Percentiles rank a stretch among this genome's conserved stretches.
Evolutionary conservation across 2,113 vertebrate genomes (phyloP).

Genomic region (Seriola quinqueradiata): DNA sequence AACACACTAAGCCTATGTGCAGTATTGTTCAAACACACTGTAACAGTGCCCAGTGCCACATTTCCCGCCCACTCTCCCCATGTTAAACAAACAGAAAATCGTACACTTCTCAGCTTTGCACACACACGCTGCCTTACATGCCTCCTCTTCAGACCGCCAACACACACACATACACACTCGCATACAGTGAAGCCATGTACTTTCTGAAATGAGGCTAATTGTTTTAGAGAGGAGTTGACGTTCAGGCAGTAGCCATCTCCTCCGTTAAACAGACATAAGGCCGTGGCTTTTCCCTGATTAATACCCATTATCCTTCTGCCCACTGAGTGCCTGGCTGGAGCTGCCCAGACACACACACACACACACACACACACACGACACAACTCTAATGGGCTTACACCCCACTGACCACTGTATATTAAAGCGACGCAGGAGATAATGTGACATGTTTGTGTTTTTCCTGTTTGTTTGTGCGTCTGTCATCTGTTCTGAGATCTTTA

Average conservation of each 20-base stretch:
- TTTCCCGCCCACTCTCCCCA: slow-evolving; percentile 14
- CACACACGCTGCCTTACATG: slow-evolving; percentile 2
- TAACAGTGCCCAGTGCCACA: slow-evolving; percentile 36
- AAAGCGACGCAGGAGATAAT: slow-evolving; percentile 58
- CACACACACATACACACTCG: background rate
- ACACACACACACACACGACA: slow-evolving; percentile 37
- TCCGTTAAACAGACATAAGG: slow-evolving; percentile 79
- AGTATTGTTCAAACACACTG: slow-evolving; percentile 5
- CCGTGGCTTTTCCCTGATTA: slow-evolving; percentile 79
- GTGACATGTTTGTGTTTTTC: slow-evolving; percentile 44
- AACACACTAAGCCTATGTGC: slow-evolving; percentile 15
- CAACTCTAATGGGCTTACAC: slow-evolving; percentile 75
- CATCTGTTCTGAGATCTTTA: slow-evolving; percentile 59
- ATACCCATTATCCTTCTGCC: slow-evolving; percentile 75
- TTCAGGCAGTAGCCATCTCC: slow-evolving; percentile 53
- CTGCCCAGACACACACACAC: slow-evolving; percentile 55
- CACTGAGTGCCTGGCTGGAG: slow-evolving; percentile 57
- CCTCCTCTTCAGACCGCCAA: slow-evolving; percentile 9
- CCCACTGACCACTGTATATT: slow-evolving; percentile 47
- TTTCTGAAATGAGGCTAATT: slow-evolving; percentile 68
- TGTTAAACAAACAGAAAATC: slow-evolving; percentile 52
- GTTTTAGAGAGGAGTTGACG: slow-evolving; percentile 51
- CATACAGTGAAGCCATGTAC: slow-evolving; percentile 29
- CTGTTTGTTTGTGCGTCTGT: slow-evolving; percentile 11
- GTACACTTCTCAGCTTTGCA: slow-evolving; percentile 33